A percentile compares a stretch with the other conserved stretches of the same genome.
phyloP scores from a whole-genome alignment of 2,888 invertebrate species.

The Phaonia tiefii region DNA sequence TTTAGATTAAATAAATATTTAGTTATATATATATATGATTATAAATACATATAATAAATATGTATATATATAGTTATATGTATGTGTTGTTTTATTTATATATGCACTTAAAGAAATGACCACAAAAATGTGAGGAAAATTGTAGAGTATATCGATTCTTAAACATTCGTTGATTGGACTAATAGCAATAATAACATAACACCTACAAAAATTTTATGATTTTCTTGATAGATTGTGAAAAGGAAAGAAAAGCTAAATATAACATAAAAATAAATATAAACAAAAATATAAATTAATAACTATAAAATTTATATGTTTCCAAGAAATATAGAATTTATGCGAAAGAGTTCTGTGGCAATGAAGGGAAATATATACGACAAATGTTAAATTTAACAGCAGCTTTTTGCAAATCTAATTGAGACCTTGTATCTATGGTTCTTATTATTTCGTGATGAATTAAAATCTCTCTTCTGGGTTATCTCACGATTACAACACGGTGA shows the following conservation, averaged over 20 bases:
- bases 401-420: no score
- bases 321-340: no score
- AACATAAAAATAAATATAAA: background rate
- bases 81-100: background rate
- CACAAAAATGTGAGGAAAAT: background rate
- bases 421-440: no score
- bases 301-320: no score
- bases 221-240: background rate
- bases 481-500: no score
- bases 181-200: background rate
- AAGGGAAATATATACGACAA: no score
- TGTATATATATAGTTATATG: background rate
- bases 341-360: no score
- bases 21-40: background rate
- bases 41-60: background rate
- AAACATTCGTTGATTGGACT: slow-evolving; percentile 25
- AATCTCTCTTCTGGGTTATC: no score
- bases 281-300: no score
- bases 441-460: no score
- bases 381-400: no score
- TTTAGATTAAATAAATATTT: background rate
- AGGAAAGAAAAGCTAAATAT: background rate
- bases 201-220: background rate
- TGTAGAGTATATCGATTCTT: slow-evolving; percentile 23
- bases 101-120: background rate